Conservation (phyloP, 1,140 invertebrate genomes). For the Dolichoris vasculosae region DNA sequence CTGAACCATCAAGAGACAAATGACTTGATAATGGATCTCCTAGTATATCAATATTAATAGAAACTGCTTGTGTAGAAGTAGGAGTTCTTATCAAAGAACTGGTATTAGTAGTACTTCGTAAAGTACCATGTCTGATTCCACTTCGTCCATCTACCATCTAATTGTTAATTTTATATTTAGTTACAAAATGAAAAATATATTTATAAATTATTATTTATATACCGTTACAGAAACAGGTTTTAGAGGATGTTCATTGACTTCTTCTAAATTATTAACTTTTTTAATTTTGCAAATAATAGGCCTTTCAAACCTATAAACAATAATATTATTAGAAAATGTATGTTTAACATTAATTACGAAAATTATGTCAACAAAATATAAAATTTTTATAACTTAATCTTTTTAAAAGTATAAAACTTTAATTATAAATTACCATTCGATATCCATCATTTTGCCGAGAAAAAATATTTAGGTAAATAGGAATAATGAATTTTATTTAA, state of each 20-base stretch:
- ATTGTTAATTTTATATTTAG: slow-evolving; percentile 38
- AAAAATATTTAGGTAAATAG: not conserved
- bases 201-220: slow-evolving; percentile 1
- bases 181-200: slow-evolving; percentile 29
- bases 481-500: slow-evolving; percentile 10
- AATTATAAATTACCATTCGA: slow-evolving; percentile 59
- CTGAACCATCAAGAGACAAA: slow-evolving; percentile 81
- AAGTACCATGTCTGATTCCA: slow-evolving; percentile 69
- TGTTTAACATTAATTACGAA: not conserved
- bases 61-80: slow-evolving; percentile 71
- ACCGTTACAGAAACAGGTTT: slow-evolving; percentile 74
- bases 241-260: slow-evolving; percentile 69
- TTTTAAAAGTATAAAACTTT: not conserved
- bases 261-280: slow-evolving; percentile 57
- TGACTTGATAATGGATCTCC: slow-evolving; percentile 67
- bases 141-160: slow-evolving; percentile 74
- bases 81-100: slow-evolving; percentile 73
- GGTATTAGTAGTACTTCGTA: slow-evolving; percentile 71
- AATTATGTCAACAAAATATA: not conserved
- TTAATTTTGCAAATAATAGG: slow-evolving; percentile 56
- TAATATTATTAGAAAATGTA: slow-evolving; percentile 4
- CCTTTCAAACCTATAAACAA: slow-evolving; percentile 60
- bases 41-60: slow-evolving; percentile 76
- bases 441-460: slow-evolving; percentile 56
- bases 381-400: no score